phyloP scores from a whole-genome alignment of 1,140 invertebrate genomes.

The Drosophila micromelanica region DNA sequence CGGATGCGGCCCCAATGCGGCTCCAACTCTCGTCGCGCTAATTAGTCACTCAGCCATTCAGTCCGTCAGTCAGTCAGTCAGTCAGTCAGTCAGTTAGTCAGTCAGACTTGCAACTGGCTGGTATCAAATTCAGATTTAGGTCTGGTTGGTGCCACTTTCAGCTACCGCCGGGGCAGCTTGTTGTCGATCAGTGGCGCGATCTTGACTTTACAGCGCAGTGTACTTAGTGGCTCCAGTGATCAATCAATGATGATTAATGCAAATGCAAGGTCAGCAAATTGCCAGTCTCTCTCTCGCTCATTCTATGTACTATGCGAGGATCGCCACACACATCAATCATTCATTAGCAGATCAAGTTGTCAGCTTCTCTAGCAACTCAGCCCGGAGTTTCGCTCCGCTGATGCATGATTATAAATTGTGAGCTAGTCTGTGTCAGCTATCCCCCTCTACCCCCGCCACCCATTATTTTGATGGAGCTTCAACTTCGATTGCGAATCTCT shows the following conservation, averaged over 20 bases:
- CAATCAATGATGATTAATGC: slow-evolving; percentile 83
- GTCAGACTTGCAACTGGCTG: slow-evolving; percentile 23
- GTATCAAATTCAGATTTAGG: slow-evolving; percentile 60
- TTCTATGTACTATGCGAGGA: background rate
- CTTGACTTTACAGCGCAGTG: slow-evolving; percentile 27
- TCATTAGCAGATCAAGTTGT: slow-evolving; percentile 81
- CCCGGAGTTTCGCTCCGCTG: slow-evolving; percentile 24
- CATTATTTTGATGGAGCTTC: slow-evolving; percentile 40
- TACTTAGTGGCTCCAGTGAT: slow-evolving; percentile 71
- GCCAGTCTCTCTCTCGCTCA: slow-evolving; percentile 19
- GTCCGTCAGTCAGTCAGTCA: background rate
- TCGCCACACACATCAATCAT: slow-evolving; percentile 78
- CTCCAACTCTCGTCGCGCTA: slow-evolving; percentile 62
- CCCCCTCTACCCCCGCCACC: slow-evolving; percentile 21
- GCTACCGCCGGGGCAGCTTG: slow-evolving; percentile 41
- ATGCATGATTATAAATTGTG: slow-evolving; percentile 62
- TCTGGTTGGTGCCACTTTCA: slow-evolving; percentile 29
- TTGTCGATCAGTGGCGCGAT: slow-evolving; percentile 42
- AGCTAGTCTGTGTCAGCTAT: slow-evolving; percentile 27
- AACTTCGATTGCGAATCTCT: slow-evolving; percentile 29
- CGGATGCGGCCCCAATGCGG: slow-evolving; percentile 36
- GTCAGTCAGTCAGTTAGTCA: slow-evolving; percentile 10
- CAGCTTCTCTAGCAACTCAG: slow-evolving; percentile 39
- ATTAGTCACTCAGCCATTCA: slow-evolving; percentile 66
- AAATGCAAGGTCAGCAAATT: slow-evolving; percentile 77